Evolutionary conservation across 2,797 vertebrate species (phyloP), one percentile per base, ranked within the genome.

Genomic region (Artibeus lituratus): DNA sequence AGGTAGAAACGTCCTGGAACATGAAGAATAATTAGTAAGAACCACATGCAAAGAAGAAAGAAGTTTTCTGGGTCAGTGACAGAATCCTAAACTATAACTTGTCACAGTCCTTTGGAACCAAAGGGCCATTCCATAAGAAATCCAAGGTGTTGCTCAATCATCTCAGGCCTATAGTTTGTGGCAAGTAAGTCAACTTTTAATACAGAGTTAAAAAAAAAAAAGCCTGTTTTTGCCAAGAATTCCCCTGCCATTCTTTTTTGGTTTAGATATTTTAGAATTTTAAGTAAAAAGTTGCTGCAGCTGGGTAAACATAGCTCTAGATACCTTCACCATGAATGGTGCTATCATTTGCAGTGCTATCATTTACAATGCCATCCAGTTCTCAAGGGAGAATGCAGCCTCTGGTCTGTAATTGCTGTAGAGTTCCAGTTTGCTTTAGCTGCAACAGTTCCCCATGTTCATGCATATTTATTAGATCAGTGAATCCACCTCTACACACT

Each of bases 191-290:
- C 51, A 22, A 67, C 7, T 92, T 87, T 82, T 73, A 92, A 86
- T 89, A 81, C 8, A 7, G 76, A 94, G 24, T 65, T 74, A 55
- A 96, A 96, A 32, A 26, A 94, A 87, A 9, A 70, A 76, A 89
- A 83, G 44, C 35, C 21, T 53, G 2, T 26, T 94, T 87, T 78
- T 89, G 44, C 14, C 78, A 42, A 73, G 83, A 44, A 32, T 32
- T 24, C 7, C 11, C 1, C 16, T 0, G 2, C 14, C 3, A 16
- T 90, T 72, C 92, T 90, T 72, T 94, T 85, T 49, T 57, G 39
- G 12, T 83, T 74, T 84, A 85, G 11, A 6, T 32, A 81, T 59
- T 80, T 89, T 32, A 89, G 35, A 65, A 76, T 73, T 92, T 89
- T 78, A 26, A 78, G 76, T 55, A 55, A 55, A 26, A 22, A 42